Base-by-base conservation (phyloP, 2,888 invertebrate species). In the Diaphora mendica region DNA sequence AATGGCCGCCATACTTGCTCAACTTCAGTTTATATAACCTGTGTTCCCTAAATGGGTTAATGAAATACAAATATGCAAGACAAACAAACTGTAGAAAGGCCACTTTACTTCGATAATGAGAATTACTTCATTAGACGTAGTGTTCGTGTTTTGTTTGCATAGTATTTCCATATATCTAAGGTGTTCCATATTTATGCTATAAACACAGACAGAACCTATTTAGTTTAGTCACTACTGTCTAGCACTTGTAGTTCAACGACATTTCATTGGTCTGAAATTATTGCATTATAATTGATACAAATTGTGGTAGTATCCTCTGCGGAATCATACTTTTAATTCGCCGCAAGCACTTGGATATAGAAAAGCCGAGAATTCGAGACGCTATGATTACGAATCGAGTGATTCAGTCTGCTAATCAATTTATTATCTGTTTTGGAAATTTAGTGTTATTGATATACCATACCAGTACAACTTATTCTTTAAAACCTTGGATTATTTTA, bases 211-310 rank as follows among this genome's bases (percentile, higher is more conserved):
- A 66, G 30, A 44, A 65, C 15, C 48, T 72, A 73, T 42, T 72
- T 69, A 64, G 7, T 67, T 67, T 65, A 64, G 44, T 51, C 66
- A 59, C 42, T 64, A 72, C 51, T 35, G 42, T 71, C 42, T 62
- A 68, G 64, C 66, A 59, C 4, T 35, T 62, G 39, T 20, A 79
- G 79, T 77, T 77, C 71, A 76, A 74, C 13, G 72, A 80, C 74
- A 76, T 82, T 75, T 71, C 64, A 71, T 72, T 76, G 39, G n/a
- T 30, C 65, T 71, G 23, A 70, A 76, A 69, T 59, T 66, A 62
- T 62, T 55, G 55, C 39, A 71, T 67, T 67, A 30, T 67, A 67
- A 67, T 67, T 67, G 67, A 42, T 62, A 68, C 9, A 48, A 65
- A 65, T 71, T 39, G 64, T 30, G 30, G 30, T 55, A 42, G 48